Evolutionary conservation across 2,797 vertebrate genomes (phyloP), one percentile per base, ranked within the genome.

Genomic region (Argya squamiceps): DNA sequence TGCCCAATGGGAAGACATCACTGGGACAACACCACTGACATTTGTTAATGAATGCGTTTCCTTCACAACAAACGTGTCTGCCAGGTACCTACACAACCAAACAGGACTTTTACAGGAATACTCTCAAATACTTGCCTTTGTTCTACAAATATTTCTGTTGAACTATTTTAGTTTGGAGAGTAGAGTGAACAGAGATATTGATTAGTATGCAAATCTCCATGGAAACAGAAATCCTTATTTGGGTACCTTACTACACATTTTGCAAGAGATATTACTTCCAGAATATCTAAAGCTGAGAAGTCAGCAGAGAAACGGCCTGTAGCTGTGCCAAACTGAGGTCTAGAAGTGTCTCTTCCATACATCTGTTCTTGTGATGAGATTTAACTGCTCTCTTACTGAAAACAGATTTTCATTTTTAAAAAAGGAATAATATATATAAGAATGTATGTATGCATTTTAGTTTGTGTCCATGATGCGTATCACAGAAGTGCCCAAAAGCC

Each of bases 1-100:
- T 53, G 99, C 99, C 43, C 99, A 99, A 32, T 99, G 99, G 99
- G 99, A 99, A 95, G 99, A 99, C 94, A 99, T 99, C 93, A 99
- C 99, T 27, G 99, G 99, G 95, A 99, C 99, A 49, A 99, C 99
- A 13, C 99, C 99, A 0, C 97, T 99, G 97, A 99, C 99, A 2
- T 99, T 99, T 83, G 98, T 99, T 96, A 99, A 99, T 84, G 99
- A 99, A 96, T 99, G 99, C 39, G 99, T 99, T 90, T 99, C 99
- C 95, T 99, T 99, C 97, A 99, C 99, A 19, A 99, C 99, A 64
- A 99, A 99, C 7, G 99, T 99, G 78, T 99, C 99, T 84, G 99
- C 99, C 85, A 99, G 99, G 99, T 99, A 98, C 16, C 12, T 75
- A 7, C 32, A 17, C 19, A 44, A 15, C 13, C 56, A 32, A 41